Base-by-base conservation (phyloP, 2,113 vertebrate genomes). In the Mus pahari region DNA sequence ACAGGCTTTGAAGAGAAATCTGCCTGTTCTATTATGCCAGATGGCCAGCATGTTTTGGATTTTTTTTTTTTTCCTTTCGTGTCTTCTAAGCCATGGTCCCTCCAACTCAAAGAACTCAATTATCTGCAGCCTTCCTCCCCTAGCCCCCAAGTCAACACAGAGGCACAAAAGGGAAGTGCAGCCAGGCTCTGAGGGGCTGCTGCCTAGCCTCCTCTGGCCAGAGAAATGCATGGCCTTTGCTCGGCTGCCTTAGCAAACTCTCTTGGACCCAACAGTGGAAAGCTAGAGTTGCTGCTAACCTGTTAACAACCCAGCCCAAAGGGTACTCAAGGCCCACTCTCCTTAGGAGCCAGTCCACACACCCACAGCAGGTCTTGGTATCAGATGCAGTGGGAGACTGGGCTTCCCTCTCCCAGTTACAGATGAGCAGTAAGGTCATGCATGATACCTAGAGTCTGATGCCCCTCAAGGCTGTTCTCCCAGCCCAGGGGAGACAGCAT, bases 31-130 rank as follows among this genome's bases (percentile, higher is more conserved):
- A 96, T 82, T 84, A 90, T 28, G 92, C 97, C 97, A 98, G 94
- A 97, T 97, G 97, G 94, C 92, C 75, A 22, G 39, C 58, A 70
- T 86, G 92, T 58, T 86, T 84, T 92, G n/a, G 31, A 39, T 48
- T 3, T 17, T 33, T 7, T n/a, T n/a, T 39, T 73, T 73, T 75
- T 45, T 26, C 36, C 11, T 77, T 79, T 62, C 90, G 94, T 89
- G 92, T 94, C 96, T 82, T 95, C 86, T 53, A 86, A 68, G 91
- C 94, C 93, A 95, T 45, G 84, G 73, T 87, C 73, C 91, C 86
- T 92, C 81, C 94, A 95, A 88, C 92, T 97, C 97, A 97, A 97
- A 97, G 97, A 96, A 90, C 93, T 96, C 92, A 55, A 96, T 96
- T 93, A 96, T 96, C 88, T 97, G 81, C 62, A 95, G 45, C 84